Evolutionary conservation across 2,888 invertebrate species (phyloP).

Genomic region (Noctua janthe): DNA sequence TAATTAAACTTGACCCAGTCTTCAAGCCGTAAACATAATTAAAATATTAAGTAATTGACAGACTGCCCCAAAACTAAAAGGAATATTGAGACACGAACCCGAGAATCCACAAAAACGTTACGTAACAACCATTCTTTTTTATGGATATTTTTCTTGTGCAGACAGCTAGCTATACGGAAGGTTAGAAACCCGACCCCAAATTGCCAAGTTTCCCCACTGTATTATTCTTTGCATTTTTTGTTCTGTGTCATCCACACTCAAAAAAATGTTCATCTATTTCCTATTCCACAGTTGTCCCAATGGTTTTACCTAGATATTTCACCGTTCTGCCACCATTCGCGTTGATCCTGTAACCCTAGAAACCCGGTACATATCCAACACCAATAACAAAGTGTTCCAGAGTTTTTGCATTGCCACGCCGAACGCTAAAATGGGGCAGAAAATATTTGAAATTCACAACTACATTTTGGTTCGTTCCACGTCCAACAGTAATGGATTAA

Average conservation of each 20-base stretch:
- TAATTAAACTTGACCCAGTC: constrained; percentile 19
- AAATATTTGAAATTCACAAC: constrained; percentile 40
- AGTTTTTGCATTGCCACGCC: constrained; percentile 35
- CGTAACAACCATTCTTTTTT: constrained; percentile 5
- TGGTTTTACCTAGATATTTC: constrained; percentile 28
- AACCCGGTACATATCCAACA: constrained; percentile 3
- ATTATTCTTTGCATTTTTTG: constrained; percentile 2
- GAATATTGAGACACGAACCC: constrained; percentile 1
- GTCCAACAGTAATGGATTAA: constrained; percentile 49
- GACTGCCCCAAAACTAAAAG: neutral
- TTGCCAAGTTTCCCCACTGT: constrained; percentile 3
- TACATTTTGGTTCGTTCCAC: constrained; percentile 18
- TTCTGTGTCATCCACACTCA: neutral
- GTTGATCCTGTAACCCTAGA: constrained; percentile 34
- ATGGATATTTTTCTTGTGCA: neutral
- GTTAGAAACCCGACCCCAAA: neutral
- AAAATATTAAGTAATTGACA: neutral
- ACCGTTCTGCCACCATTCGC: constrained; percentile 9
- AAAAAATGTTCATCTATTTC: constrained; percentile 12
- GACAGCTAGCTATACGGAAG: neutral
- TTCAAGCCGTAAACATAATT: constrained; percentile 9
- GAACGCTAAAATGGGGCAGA: constrained; percentile 27
- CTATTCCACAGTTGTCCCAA: constrained; percentile 16
- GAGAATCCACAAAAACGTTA: neutral
- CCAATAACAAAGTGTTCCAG: constrained; percentile 36